phyloP scores from a whole-genome alignment of 1,140 invertebrate genomes.

The Drosophila baimaii region DNA sequence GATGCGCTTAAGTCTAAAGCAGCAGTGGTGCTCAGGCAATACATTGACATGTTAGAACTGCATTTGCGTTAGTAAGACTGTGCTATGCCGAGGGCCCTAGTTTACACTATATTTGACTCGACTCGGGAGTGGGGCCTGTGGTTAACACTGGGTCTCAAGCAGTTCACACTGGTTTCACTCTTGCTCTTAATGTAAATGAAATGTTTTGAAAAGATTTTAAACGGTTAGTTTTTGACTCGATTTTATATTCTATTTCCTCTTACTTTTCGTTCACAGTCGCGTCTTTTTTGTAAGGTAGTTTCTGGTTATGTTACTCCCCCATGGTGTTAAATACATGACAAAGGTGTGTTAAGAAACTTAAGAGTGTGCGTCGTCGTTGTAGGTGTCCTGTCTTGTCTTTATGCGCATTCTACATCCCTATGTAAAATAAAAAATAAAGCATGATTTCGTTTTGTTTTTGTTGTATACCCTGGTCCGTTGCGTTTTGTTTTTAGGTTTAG shows the following conservation, averaged over 20 bases:
- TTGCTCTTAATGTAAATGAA: conserved; percentile 32
- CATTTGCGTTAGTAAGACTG: too few species aligned
- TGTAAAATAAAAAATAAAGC: conserved; percentile 44
- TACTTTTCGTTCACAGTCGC: conserved; percentile 45
- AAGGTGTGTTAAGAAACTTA: conserved; percentile 16
- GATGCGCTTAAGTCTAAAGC: conserved; percentile 15
- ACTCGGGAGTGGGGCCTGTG: too few species aligned
- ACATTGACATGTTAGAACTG: too few species aligned
- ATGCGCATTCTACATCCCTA: conserved; percentile 50
- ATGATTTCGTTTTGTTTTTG: conserved; percentile 29
- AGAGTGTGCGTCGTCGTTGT: conserved; percentile 7
- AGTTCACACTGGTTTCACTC: conserved; percentile 22
- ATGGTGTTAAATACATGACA: conserved; percentile 26
- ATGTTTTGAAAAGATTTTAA: conserved; percentile 77
- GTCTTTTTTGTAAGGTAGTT: conserved; percentile 61
- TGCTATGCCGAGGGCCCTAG: too few species aligned
- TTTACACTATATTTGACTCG: too few species aligned
- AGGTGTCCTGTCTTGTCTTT: conserved; percentile 55
- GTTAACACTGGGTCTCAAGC: too few species aligned
- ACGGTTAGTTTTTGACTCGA: conserved; percentile 57
- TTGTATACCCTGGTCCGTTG: conserved; percentile 73
- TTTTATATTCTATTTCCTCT: conserved; percentile 26
- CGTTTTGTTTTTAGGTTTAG: conserved; percentile 35
- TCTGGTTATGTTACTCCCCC: conserved; percentile 50
- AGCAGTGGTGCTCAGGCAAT: too few species aligned